phyloP scores from a whole-genome alignment of 2,113 vertebrate species.

The Colossoma macropomum region DNA sequence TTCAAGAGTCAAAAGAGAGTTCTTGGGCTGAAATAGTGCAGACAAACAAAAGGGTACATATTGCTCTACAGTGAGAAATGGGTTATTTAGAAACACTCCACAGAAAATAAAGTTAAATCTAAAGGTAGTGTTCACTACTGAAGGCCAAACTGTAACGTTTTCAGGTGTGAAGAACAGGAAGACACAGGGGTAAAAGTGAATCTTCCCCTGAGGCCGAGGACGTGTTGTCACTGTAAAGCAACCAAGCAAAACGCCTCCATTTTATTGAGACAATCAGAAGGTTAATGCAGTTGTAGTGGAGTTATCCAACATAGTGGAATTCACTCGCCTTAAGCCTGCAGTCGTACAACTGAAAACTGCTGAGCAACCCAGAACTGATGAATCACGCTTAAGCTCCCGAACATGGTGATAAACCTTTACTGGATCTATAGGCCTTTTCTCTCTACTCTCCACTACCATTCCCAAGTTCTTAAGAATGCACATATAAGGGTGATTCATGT shows the following conservation, averaged over 20 bases:
- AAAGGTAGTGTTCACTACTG: background rate
- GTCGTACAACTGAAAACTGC: background rate
- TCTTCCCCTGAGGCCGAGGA: background rate
- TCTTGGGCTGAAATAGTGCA: background rate
- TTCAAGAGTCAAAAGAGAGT: background rate
- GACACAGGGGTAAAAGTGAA: background rate
- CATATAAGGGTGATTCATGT: background rate
- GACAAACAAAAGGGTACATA: background rate
- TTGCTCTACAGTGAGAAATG: background rate
- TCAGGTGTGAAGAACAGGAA: constrained; percentile 69
- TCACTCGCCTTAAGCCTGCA: background rate
- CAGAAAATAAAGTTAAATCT: background rate
- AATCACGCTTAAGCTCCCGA: background rate
- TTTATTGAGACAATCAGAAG: background rate
- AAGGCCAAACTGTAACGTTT: constrained; percentile 55
- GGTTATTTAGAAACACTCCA: background rate
- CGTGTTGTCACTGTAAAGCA: background rate
- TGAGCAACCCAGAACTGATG: background rate
- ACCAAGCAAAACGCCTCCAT: background rate
- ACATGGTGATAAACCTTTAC: background rate
- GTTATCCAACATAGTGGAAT: background rate
- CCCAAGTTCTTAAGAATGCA: background rate
- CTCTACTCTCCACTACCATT: background rate
- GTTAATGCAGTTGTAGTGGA: background rate
- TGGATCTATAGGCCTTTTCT: background rate